Evolutionary conservation across 2,113 vertebrate species (phyloP).

Genomic region (Cinclus cinclus): DNA sequence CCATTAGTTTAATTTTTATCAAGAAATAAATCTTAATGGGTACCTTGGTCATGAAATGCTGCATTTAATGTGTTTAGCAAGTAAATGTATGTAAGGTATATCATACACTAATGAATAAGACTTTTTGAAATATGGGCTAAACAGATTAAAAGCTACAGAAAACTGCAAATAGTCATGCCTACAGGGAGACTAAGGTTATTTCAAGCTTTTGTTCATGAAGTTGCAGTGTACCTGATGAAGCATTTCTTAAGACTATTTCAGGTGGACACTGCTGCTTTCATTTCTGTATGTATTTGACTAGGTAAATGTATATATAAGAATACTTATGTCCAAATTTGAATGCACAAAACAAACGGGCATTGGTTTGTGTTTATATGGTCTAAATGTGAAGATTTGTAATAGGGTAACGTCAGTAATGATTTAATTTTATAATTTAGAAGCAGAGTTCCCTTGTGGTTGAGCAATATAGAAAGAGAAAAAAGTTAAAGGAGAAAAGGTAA

Average conservation of each 20-base stretch:
- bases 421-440: neutral
- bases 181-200: neutral
- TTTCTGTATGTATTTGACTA: neutral
- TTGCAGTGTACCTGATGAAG: neutral
- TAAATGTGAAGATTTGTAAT: neutral
- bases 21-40: neutral
- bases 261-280: neutral
- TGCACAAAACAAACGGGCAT: neutral
- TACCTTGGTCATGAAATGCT: neutral
- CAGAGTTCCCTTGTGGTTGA: neutral
- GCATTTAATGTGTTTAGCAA: neutral
- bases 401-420: neutral
- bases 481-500: neutral
- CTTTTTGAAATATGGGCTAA: neutral
- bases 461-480: neutral
- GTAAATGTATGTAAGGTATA: neutral
- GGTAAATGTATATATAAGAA: neutral
- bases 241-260: neutral
- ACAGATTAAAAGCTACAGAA: slow-evolving; percentile 42
- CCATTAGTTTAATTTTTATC: neutral
- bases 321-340: neutral
- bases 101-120: neutral
- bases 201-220: neutral
- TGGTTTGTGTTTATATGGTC: neutral
- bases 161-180: neutral